Conservation (phyloP, 2,888 invertebrate genomes). For the Odontomyia ornata region DNA sequence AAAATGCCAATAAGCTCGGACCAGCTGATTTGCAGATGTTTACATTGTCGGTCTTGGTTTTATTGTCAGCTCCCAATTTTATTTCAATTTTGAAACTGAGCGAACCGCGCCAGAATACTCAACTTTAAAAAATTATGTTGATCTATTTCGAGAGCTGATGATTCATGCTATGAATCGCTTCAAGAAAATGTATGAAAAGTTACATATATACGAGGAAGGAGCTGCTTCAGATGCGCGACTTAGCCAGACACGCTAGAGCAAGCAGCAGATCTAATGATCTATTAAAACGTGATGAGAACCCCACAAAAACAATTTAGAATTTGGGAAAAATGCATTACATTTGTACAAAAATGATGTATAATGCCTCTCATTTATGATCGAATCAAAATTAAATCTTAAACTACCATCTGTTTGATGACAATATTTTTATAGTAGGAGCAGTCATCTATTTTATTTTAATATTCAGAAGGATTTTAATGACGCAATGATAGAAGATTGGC, state of each 20-base stretch:
- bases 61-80: background rate
- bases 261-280: background rate
- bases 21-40: slow-evolving; percentile 31
- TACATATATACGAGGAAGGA: background rate
- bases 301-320: background rate
- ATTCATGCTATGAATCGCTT: slow-evolving; percentile 35
- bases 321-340: background rate
- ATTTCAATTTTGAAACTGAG: slow-evolving; percentile 9
- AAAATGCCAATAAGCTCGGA: background rate
- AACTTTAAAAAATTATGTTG: slow-evolving; percentile 1
- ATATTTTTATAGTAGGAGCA: too few relatives aligned
- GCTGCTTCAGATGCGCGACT: slow-evolving; percentile 35
- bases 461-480: too few relatives aligned
- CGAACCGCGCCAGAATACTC: slow-evolving; percentile 10
- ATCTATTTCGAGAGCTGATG: slow-evolving; percentile 41
- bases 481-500: too few relatives aligned
- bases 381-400: too few relatives aligned
- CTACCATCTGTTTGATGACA: too few relatives aligned
- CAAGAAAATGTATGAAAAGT: slow-evolving; percentile 26
- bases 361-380: too few relatives aligned
- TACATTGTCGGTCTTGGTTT: background rate
- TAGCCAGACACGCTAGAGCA: background rate
- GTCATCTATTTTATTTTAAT: too few relatives aligned
- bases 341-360: too few relatives aligned
- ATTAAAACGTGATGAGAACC: background rate